Evolutionary conservation across 2,797 vertebrate species (phyloP), one percentile per base, ranked within the genome.

Genomic region (Gymnodraco acuticeps): DNA sequence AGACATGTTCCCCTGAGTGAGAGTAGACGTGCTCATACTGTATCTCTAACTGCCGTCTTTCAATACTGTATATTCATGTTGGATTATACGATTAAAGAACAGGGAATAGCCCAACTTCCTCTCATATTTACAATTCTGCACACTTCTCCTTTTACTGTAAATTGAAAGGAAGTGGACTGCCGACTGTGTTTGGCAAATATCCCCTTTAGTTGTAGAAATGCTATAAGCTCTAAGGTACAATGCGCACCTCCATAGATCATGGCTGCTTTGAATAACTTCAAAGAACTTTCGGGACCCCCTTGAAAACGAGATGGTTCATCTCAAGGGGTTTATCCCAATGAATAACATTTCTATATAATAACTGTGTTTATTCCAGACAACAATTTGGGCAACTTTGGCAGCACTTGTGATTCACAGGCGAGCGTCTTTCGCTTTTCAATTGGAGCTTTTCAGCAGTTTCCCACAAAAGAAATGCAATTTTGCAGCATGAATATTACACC

Each of bases 391-490:
- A 83, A 82, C 80, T 85, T 73, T 38, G 38, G 33, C 61, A 52
- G 76, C 76, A 55, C 73, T 81, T 76, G 78, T 77, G 68, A 89
- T 82, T 83, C 81, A 60, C 67, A 61, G 64, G 56, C 43, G 43
- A 80, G 64, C 9, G 50, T 64, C 72, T 84, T 73, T 3, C 61
- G 73, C 80, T 50, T 45, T 74, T 82, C 61, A 65, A 82, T 80
- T 56, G 67, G 46, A 65, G 83, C 82, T 74, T 85, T 88, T 86
- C 76, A 82, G 65, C 79, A 13, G 60, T 1, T 1, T 33, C 42
- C 6, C 77, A 85, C 81, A 84, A 89, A 87, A 89, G 88, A 88
- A 83, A 86, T 73, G 83, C 79, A 88, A 81, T 88, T 88, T 87
- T 82, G 69, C 71, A 10, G 64, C 75, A 48, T 82, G 88, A 82